phyloP scores from a whole-genome alignment of 2,113 vertebrate species.

The Rhinogobius similis region DNA sequence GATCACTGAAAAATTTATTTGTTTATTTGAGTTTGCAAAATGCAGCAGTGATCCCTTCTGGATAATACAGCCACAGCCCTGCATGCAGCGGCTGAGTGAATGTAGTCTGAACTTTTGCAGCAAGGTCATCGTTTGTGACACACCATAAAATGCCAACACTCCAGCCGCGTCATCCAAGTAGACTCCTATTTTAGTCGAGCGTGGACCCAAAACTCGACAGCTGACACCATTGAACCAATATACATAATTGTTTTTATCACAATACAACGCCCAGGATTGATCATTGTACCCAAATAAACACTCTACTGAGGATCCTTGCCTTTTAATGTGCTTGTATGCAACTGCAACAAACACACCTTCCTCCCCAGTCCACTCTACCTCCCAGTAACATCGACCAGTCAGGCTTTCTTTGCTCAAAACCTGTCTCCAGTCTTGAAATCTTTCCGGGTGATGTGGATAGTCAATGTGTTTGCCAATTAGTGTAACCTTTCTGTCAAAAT shows the following conservation, averaged over 20 bases:
- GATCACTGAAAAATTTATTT: background rate
- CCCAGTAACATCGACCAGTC: conserved; percentile 22
- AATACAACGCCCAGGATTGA: background rate
- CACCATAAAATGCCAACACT: background rate
- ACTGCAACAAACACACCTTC: background rate
- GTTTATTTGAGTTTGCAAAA: conserved; percentile 6
- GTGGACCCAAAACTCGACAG: background rate
- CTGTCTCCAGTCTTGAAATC: conserved; percentile 7
- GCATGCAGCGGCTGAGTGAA: conserved; percentile 8
- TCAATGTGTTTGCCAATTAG: background rate
- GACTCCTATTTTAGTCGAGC: conserved; percentile 4
- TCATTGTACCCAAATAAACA: background rate
- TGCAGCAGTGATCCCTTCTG: background rate
- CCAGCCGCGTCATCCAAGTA: background rate
- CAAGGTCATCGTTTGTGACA: conserved; percentile 4
- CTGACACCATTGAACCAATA: background rate
- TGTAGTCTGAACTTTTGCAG: background rate
- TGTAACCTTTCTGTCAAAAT: conserved; percentile 17
- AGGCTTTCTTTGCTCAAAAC: conserved; percentile 32
- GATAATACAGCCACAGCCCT: conserved; percentile 4
- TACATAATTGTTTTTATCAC: background rate
- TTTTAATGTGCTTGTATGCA: background rate
- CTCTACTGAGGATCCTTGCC: background rate
- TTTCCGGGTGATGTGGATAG: conserved; percentile 7
- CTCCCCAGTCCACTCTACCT: conserved; percentile 21